Evolutionary conservation across 2,888 invertebrate species (phyloP), one percentile per base, ranked within the genome.

Genomic region (Cantharis lateralis): DNA sequence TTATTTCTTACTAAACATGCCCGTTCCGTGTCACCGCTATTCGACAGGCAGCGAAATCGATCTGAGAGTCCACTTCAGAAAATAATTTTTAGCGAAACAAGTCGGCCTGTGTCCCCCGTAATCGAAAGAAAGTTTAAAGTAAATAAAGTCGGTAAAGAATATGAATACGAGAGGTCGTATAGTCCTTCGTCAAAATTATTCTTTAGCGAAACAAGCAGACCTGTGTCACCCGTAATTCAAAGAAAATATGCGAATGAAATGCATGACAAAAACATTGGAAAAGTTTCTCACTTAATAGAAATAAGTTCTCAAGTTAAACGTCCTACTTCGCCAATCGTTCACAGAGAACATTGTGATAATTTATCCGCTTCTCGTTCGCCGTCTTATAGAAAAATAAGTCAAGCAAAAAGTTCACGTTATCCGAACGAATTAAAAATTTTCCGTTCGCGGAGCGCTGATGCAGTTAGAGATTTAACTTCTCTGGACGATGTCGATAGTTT

Each of bases 381-480:
- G 0, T 93, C 93, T 0, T 91, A 91, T 81, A 90, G 93, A 11
- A 91, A 92, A 77, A 93, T 93, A 78, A 90, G 92, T 80, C 90
- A 87, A 81, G 88, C 88, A 16, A 89, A 90, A 80, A 63, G 10
- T 85, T 82, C 70, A 77, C 82, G 11, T 78, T 80, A 10, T 71
- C 75, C 63, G 48, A 74, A 63, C 16, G 72, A 76, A 69, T 3
- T 68, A 15, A 76, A 68, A 28, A n/a, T 70, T 70, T 86, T 76
- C 71, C 88, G 94, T 61, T 92, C 94, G 1, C 91, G 91, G 80
- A 94, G 94, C 83, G 91, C 93, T 1, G 93, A 93, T 70, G 93
- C 93, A 80, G 91, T 90, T 11, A 92, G 93, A 73, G 85, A 76
- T 10, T 62, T 72, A n/a, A 64, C 68, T 32, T 75, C 71, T 20